A percentile compares a stretch with the other conserved stretches of the same genome.
Conservation (phyloP, 1,140 invertebrate species). For the Calycopis cecrops region DNA sequence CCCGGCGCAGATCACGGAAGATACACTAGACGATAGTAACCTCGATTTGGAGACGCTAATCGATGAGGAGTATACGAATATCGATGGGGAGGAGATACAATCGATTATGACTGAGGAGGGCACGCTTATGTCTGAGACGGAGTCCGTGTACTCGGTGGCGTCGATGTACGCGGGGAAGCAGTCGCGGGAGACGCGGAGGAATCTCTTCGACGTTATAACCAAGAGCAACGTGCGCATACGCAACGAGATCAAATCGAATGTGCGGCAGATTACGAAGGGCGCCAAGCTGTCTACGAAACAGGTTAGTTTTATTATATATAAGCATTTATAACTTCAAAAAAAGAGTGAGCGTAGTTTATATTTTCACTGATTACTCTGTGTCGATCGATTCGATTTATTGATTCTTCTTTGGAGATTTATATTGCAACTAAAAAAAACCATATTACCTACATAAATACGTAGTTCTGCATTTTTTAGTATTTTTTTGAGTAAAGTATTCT, state of each 20-base stretch:
- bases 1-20: conserved; percentile 43
- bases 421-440: too few relatives aligned
- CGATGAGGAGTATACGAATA: conserved; percentile 67
- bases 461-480: too few relatives aligned
- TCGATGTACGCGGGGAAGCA: conserved; percentile 57
- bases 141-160: conserved; percentile 57
- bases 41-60: conserved; percentile 60
- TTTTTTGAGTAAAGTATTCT: too few relatives aligned
- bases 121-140: conserved; percentile 55
- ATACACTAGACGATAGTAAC: conserved; percentile 51
- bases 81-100: conserved; percentile 61
- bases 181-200: conserved; percentile 53
- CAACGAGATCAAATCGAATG: conserved; percentile 66
- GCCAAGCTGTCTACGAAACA: conserved; percentile 69
- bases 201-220: conserved; percentile 66
- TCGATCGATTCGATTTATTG: too few relatives aligned
- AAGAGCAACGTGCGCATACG: conserved; percentile 62
- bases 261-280: conserved; percentile 68
- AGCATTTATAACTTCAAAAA: too few relatives aligned
- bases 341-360: too few relatives aligned
- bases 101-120: conserved; percentile 58
- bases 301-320: conserved; percentile 33
- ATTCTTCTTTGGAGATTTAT: too few relatives aligned
- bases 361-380: too few relatives aligned
- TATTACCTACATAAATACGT: too few relatives aligned